Conservation (phyloP, 2,888 invertebrate genomes). For the Oegoconia quadripuncta region DNA sequence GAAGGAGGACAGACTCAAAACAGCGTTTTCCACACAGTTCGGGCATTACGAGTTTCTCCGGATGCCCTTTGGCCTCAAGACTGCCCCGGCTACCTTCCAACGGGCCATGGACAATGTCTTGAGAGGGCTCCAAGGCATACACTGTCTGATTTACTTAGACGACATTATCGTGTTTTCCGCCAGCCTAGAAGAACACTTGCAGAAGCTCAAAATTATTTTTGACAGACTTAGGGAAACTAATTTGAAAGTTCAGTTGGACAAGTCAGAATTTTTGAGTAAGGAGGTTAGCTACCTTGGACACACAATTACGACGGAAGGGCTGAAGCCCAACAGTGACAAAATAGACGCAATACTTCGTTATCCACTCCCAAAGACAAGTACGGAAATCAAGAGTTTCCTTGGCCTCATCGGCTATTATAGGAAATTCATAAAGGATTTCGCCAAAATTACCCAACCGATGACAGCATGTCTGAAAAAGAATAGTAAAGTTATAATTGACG, state of each 20-base stretch:
- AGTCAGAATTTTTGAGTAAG: too few relatives aligned
- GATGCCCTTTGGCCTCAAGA: too few relatives aligned
- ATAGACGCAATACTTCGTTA: slow-evolving; percentile 25
- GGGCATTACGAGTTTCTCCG: too few relatives aligned
- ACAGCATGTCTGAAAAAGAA: slow-evolving; percentile 24
- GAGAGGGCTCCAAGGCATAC: slow-evolving; percentile 19
- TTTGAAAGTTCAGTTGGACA: too few relatives aligned
- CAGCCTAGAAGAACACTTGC: slow-evolving; percentile 24
- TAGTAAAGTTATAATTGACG: slow-evolving; percentile 10
- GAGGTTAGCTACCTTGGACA: slow-evolving; percentile 36
- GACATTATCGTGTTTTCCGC: slow-evolving; percentile 34
- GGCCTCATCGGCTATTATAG: slow-evolving; percentile 44
- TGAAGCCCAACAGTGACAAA: slow-evolving; percentile 30
- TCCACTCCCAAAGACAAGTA: slow-evolving; percentile 24
- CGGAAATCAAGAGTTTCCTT: slow-evolving; percentile 35
- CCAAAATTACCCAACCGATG: too few relatives aligned
- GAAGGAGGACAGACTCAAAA: slow-evolving; percentile 11
- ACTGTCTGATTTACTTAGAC: slow-evolving; percentile 32
- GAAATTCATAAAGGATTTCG: slow-evolving; percentile 38
- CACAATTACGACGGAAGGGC: slow-evolving; percentile 26
- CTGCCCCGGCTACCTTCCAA: slow-evolving; percentile 23
- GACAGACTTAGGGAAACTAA: slow-evolving; percentile 20
- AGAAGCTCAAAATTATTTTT: slow-evolving; percentile 23
- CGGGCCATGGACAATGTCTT: slow-evolving; percentile 24
- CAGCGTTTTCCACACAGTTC: slow-evolving; percentile 11